Evolutionary conservation across 2,113 vertebrate species (phyloP).

Genomic region (Cichladusa arquata): DNA sequence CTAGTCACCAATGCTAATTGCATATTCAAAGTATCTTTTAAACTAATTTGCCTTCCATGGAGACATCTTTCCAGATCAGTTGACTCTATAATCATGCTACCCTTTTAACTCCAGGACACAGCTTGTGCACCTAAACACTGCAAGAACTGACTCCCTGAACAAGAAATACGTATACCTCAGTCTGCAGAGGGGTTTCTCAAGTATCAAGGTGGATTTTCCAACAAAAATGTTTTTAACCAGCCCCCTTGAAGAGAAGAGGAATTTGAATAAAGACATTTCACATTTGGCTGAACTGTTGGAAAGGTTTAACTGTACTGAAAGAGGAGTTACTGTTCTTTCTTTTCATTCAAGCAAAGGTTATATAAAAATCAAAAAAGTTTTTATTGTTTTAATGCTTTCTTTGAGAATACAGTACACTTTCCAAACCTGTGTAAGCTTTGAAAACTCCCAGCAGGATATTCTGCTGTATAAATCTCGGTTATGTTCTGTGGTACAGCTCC

Average conservation of each 20-base stretch:
- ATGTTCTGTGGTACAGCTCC: rapidly evolving
- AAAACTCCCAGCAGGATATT: background rate
- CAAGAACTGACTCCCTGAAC: background rate
- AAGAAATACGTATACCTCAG: background rate
- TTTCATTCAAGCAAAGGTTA: background rate
- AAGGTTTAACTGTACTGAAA: background rate
- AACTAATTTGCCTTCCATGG: background rate
- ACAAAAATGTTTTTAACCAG: background rate
- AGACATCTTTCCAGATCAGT: background rate
- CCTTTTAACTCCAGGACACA: background rate
- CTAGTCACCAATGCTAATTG: background rate
- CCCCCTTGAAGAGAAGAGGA: background rate
- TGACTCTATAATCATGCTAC: background rate
- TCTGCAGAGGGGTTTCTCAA: background rate
- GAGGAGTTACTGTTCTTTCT: background rate
- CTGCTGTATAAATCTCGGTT: background rate
- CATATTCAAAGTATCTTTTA: background rate
- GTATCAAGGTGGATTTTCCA: background rate
- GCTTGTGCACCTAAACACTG: background rate
- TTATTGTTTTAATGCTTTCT: background rate
- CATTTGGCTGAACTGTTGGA: background rate
- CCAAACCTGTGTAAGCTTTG: background rate
- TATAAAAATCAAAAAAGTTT: background rate
- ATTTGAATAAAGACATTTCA: background rate
- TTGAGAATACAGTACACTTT: background rate